A percentile compares a stretch with the other conserved stretches of the same genome.
Evolutionary conservation across 2,888 invertebrate species (phyloP).

Genomic region (Helicoverpa assulta): DNA sequence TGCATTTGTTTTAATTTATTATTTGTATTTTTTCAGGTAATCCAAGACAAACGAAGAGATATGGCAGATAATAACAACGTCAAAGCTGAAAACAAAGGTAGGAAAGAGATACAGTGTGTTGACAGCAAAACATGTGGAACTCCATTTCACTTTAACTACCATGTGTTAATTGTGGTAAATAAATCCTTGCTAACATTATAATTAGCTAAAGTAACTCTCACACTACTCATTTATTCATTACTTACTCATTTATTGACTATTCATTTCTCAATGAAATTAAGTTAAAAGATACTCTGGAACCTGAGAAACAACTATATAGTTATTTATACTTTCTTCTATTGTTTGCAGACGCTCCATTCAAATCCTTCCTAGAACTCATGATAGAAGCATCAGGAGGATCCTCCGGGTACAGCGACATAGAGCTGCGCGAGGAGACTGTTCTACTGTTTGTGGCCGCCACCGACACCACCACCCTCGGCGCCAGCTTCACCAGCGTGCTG

Average conservation of each 20-base stretch:
- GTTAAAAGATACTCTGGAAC: too few species aligned
- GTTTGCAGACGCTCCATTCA: constrained; percentile 51
- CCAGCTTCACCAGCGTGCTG: constrained; percentile 67
- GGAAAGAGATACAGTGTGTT: background rate
- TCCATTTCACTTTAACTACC: too few species aligned
- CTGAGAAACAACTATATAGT: too few species aligned
- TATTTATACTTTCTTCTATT: background rate
- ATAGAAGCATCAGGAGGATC: constrained; percentile 63
- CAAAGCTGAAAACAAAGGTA: background rate
- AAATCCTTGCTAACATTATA: too few species aligned
- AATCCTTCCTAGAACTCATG: constrained; percentile 70
- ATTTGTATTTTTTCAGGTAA: constrained; percentile 49
- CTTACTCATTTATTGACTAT: too few species aligned
- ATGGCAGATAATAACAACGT: constrained; percentile 49
- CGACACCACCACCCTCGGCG: constrained; percentile 73
- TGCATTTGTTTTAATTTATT: background rate
- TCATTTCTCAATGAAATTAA: too few species aligned
- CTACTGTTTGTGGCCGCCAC: constrained; percentile 74
- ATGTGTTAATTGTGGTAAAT: too few species aligned
- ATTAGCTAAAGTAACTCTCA: too few species aligned
- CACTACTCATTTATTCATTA: too few species aligned
- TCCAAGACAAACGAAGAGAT: constrained; percentile 60
- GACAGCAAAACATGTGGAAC: too few species aligned
- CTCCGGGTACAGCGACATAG: constrained; percentile 63
- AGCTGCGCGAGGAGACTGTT: constrained; percentile 71